phyloP scores from a whole-genome alignment of 2,797 vertebrate species.

The Gymnodraco acuticeps region DNA sequence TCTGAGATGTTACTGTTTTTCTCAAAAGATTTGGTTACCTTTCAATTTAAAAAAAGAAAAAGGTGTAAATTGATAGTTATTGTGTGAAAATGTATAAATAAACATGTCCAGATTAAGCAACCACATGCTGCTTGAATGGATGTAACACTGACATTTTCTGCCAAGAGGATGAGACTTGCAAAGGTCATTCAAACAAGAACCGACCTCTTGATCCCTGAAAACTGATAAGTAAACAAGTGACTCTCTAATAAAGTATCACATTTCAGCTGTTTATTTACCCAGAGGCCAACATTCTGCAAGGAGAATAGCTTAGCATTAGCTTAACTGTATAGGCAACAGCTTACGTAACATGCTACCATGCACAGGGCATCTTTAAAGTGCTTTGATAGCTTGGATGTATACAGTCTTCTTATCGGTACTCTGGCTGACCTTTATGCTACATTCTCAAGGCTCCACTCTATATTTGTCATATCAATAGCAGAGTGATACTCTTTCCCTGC shows the following conservation, averaged over 20 bases:
- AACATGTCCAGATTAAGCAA: conserved; percentile 33
- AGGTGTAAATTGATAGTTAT: conserved; percentile 10
- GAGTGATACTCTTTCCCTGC: conserved; percentile 79
- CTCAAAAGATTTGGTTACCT: conserved; percentile 9
- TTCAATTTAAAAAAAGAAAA: conserved; percentile 21
- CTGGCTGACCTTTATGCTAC: conserved; percentile 79
- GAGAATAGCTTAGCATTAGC: conserved; percentile 53
- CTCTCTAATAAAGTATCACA: conserved; percentile 64
- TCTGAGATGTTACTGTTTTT: background rate
- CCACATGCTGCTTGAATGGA: conserved; percentile 1
- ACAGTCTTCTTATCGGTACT: conserved; percentile 76
- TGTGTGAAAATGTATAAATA: conserved; percentile 18
- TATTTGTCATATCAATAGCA: conserved; percentile 84
- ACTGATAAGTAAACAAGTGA: conserved; percentile 62
- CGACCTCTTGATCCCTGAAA: conserved; percentile 56
- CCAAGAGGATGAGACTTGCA: conserved; percentile 45
- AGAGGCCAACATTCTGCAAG: conserved; percentile 39
- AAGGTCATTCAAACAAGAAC: conserved; percentile 63
- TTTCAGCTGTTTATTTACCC: conserved; percentile 72
- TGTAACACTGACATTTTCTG: conserved; percentile 26
- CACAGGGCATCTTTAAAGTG: conserved; percentile 53
- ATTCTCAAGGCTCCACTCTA: conserved; percentile 81
- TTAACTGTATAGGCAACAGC: conserved; percentile 30
- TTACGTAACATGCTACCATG: conserved; percentile 44
- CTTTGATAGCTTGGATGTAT: conserved; percentile 60